These are phyloP conservation scores for Furcifer pardalis DNA, from an alignment of 2,797 vertebrate species.

Conservation along the genomic window DNA sequence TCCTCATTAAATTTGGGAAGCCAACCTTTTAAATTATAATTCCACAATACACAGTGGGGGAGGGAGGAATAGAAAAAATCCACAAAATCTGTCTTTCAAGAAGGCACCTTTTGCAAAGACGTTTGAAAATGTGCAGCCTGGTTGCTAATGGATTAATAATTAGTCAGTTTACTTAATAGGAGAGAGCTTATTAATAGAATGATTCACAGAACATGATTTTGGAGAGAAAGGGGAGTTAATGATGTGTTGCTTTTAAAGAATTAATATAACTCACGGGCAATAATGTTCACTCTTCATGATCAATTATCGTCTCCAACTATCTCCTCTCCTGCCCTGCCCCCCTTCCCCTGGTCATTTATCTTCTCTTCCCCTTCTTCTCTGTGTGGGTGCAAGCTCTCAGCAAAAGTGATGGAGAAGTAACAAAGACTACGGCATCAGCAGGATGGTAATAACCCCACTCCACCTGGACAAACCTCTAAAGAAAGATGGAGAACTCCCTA, in stretches of 20 bases:
- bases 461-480: too few relatives aligned
- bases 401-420: too few relatives aligned
- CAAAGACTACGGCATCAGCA: neutral
- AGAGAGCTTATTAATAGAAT: conserved; percentile 41
- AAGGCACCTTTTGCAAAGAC: conserved; percentile 8
- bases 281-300: neutral
- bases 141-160: conserved; percentile 59
- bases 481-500: too few relatives aligned
- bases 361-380: neutral
- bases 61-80: too few relatives aligned
- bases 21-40: conserved; percentile 51
- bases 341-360: neutral
- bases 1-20: conserved; percentile 51
- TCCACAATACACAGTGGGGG: neutral
- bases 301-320: neutral
- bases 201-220: conserved; percentile 29
- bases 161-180: conserved; percentile 42
- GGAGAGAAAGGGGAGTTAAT: conserved; percentile 27
- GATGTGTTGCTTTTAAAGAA: conserved; percentile 34
- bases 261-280: neutral
- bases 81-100: conserved; percentile 21
- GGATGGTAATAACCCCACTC: too few relatives aligned
- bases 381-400: neutral
- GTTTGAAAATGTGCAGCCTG: conserved; percentile 29
- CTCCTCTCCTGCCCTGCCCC: neutral